phyloP scores from a whole-genome alignment of 2,113 vertebrate genomes.

The Actinemys pallida region DNA sequence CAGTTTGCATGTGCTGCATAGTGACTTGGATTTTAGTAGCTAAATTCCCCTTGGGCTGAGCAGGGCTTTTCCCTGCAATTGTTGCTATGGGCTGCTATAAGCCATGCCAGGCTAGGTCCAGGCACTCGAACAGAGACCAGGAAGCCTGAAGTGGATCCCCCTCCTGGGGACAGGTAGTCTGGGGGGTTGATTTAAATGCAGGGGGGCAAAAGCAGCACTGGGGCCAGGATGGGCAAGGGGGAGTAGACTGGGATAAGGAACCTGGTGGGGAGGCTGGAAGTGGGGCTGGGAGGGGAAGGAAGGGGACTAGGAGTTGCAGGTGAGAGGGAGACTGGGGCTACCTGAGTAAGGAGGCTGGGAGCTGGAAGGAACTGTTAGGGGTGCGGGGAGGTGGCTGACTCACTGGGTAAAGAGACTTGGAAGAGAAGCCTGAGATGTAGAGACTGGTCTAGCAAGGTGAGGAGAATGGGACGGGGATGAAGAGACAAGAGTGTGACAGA shows the following conservation, averaged over 20 bases:
- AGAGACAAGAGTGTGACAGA: too few relatives aligned
- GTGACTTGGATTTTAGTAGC: not conserved
- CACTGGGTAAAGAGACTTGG: too few relatives aligned
- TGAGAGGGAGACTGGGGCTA: not conserved
- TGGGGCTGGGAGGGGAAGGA: not conserved
- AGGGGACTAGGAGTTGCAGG: not conserved
- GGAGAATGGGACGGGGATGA: too few relatives aligned
- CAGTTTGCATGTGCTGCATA: not conserved
- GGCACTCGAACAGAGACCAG: accelerated
- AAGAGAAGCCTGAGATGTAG: too few relatives aligned
- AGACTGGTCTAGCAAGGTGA: too few relatives aligned
- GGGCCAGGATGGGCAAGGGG: too few relatives aligned
- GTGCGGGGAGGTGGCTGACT: not conserved
- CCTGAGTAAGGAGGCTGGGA: not conserved
- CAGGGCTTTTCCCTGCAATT: accelerated
- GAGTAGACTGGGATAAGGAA: not conserved
- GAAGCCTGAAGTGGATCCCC: not conserved
- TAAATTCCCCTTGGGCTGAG: not conserved
- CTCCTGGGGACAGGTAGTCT: not conserved
- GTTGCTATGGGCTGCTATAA: accelerated
- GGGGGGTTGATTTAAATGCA: not conserved
- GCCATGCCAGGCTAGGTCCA: not conserved
- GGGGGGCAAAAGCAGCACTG: too few relatives aligned
- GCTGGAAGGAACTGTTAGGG: not conserved
- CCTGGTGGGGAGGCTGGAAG: not conserved